A percentile compares a stretch with the other conserved stretches of the same genome.
These are phyloP conservation scores for Ceratotherium simum DNA, from an alignment of 2,113 vertebrate species.

Conservation along the genomic window DNA sequence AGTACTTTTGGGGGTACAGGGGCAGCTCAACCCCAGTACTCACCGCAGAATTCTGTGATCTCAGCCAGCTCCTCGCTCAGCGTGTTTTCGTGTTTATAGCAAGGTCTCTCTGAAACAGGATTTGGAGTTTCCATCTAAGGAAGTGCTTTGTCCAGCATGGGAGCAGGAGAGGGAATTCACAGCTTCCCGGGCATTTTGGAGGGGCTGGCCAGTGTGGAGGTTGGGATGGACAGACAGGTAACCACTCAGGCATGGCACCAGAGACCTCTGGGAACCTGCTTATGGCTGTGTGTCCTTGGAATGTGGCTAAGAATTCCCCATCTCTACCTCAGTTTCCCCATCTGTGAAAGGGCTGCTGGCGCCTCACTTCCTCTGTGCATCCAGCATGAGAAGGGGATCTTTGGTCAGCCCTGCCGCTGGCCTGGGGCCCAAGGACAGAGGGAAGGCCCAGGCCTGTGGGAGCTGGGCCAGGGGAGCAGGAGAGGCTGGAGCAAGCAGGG, in stretches of 20 bases:
- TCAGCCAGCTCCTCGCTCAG: neutral
- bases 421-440: neutral
- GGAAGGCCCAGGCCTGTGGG: neutral
- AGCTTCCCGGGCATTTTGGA: neutral
- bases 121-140: conserved; percentile 69
- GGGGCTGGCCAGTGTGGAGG: neutral
- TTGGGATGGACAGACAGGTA: neutral
- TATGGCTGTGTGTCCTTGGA: neutral
- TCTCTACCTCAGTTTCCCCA: neutral
- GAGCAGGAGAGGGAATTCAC: neutral
- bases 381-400: neutral
- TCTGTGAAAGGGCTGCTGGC: neutral
- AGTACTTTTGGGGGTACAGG: neutral
- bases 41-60: neutral
- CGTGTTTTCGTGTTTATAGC: conserved; percentile 23
- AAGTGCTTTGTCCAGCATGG: conserved; percentile 46
- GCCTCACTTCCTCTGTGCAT: neutral
- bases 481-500: neutral
- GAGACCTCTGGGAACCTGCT: neutral
- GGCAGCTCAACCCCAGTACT: neutral
- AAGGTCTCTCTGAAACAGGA: conserved; percentile 52
- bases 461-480: neutral
- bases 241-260: neutral
- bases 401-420: neutral
- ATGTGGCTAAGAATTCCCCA: neutral